These are phyloP conservation scores for Conus canariensis DNA, from an alignment of 2,888 invertebrate species.

Conservation along the genomic window DNA sequence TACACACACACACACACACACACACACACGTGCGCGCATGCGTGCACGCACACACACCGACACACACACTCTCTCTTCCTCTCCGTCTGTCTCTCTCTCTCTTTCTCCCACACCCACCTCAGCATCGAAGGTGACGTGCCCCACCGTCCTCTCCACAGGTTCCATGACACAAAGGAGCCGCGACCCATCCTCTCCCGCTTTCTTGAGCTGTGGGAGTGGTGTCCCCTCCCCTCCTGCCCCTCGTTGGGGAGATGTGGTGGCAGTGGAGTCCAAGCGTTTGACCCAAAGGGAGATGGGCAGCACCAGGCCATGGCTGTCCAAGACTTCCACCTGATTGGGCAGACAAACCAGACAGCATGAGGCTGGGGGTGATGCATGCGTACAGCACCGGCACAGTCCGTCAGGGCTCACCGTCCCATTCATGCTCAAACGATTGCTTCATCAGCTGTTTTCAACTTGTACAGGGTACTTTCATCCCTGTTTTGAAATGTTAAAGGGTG, in stretches of 20 bases:
- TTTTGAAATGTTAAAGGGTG: too few species aligned
- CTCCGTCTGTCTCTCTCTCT: not conserved
- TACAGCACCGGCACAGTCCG: not conserved
- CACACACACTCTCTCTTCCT: not conserved
- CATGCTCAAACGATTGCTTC: too few species aligned
- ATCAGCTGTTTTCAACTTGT: too few species aligned
- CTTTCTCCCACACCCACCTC: slow-evolving; percentile 58
- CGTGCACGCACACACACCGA: not conserved
- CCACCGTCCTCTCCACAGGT: slow-evolving; percentile 84
- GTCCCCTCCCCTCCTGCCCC: slow-evolving; percentile 58
- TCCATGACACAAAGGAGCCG: slow-evolving; percentile 85
- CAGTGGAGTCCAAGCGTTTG: slow-evolving; percentile 59
- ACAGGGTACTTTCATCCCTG: too few species aligned
- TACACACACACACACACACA: not conserved
- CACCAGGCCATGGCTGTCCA: slow-evolving; percentile 81
- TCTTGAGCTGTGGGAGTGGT: too few species aligned
- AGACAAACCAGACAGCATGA: too few species aligned
- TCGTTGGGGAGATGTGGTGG: slow-evolving; percentile 51
- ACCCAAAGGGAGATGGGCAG: slow-evolving; percentile 86
- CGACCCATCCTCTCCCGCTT: slow-evolving; percentile 73
- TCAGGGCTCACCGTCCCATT: too few species aligned
- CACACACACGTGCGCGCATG: not conserved
- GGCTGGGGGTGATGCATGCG: too few species aligned
- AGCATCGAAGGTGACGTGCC: slow-evolving; percentile 79
- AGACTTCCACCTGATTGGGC: slow-evolving; percentile 82